These are phyloP conservation scores for Marisa cornuarietis DNA, from an alignment of 1,140 invertebrate genomes.

Conservation along the genomic window DNA sequence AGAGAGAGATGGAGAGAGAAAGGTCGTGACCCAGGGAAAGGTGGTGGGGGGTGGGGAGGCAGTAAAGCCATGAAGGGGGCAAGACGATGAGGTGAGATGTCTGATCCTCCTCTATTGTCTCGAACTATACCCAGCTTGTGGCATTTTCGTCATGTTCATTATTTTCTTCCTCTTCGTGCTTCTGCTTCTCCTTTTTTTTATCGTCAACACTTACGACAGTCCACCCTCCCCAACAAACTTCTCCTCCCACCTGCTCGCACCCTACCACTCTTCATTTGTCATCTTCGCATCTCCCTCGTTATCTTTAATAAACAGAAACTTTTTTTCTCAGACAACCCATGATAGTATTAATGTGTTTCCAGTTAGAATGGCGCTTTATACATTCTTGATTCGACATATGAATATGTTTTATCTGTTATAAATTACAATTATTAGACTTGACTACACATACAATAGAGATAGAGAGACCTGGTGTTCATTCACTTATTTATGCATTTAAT, in stretches of 20 bases:
- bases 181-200: too few relatives aligned
- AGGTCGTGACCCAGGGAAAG: neutral
- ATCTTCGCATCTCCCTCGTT: neutral
- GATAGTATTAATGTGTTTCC: too few relatives aligned
- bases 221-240: neutral
- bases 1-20: neutral
- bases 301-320: neutral
- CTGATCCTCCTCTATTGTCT: neutral
- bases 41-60: neutral
- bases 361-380: too few relatives aligned
- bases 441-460: too few relatives aligned
- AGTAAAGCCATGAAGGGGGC: neutral
- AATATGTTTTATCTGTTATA: too few relatives aligned
- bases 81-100: neutral
- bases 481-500: too few relatives aligned
- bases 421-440: too few relatives aligned
- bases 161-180: too few relatives aligned
- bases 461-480: too few relatives aligned
- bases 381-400: too few relatives aligned
- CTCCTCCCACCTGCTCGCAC: neutral
- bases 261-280: neutral
- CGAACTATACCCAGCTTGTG: neutral
- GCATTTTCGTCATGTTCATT: neutral
- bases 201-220: too few relatives aligned
- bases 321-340: too few relatives aligned